Evolutionary conservation across 2,888 invertebrate genomes (phyloP).

Genomic region (Nebria brevicollis): DNA sequence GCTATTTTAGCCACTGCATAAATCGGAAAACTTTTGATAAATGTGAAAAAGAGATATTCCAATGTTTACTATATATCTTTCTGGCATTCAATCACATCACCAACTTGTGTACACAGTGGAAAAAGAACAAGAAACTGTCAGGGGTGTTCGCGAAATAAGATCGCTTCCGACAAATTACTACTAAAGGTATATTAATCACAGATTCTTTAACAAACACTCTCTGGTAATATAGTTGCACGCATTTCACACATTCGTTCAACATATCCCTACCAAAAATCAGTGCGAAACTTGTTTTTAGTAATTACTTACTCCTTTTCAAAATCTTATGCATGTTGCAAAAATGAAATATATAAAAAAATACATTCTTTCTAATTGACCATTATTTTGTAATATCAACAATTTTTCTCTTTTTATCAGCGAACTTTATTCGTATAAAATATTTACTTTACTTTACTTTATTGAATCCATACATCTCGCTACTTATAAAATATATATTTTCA

Average conservation of each 20-base stretch:
- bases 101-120: constrained; percentile 38
- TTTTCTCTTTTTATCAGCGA: no score
- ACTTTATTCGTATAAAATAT: no score
- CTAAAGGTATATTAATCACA: neutral
- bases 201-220: neutral
- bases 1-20: constrained; percentile 44
- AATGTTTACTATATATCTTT: constrained; percentile 41
- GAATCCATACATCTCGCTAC: no score
- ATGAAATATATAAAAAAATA: no score
- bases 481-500: no score
- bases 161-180: constrained; percentile 3
- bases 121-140: constrained; percentile 12
- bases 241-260: neutral
- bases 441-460: no score
- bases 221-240: neutral
- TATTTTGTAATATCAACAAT: no score
- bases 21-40: constrained; percentile 47
- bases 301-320: no score
- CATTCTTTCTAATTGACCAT: no score
- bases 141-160: neutral
- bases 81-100: constrained; percentile 36
- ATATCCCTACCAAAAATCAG: neutral
- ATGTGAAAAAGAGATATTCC: constrained; percentile 45
- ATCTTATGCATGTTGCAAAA: no score
- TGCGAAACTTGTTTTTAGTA: neutral